Evolutionary conservation across 2,113 vertebrate genomes (phyloP), one percentile per base, ranked within the genome.

Genomic region (Malurus cyaneus): DNA sequence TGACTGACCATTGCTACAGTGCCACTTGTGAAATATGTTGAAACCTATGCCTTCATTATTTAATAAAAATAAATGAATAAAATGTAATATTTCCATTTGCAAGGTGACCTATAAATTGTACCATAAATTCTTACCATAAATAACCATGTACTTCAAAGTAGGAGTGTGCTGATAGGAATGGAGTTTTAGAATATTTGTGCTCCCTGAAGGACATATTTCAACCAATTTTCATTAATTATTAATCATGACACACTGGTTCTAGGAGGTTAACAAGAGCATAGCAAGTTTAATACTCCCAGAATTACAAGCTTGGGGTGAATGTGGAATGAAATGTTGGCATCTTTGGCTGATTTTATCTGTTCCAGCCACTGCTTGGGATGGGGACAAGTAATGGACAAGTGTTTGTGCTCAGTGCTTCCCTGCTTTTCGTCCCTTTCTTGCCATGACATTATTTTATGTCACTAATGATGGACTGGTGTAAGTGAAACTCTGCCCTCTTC

Each of bases 201-300:
- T 92, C 18, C 84, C 36, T 1, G 1, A 46, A 95, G 61, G 28
- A 77, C 64, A 11, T 83, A 50, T 53, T 92, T 92, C 80, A 83
- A 53, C 42, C 44, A 52, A 31, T 86, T 64, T 69, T 29, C 49
- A 64, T 94, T 88, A 85, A 91, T 91, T 67, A 94, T 71, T 95
- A 82, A 93, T n/a, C 47, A 21, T 52, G 74, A 62, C 84, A 50
- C 47, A 62, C 29, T 62, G 39, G 39, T 82, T 91, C 47, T 77
- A 41, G 59, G 31, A 93, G 78, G 84, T 89, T 96, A 87, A 87
- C 62, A 91, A 82, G 80, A 85, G 39, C 41, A 14, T 20, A 80
- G 42, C 65, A 72, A 85, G 42, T 57, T 5, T 65, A 94, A 28
- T 29, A 49, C 12, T 69, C 56, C 5, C 16, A 44, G 47, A 80